phyloP scores from a whole-genome alignment of 37 sponge, comb jelly and placozoan genomes.

The Aphrocallistes beatrix region DNA sequence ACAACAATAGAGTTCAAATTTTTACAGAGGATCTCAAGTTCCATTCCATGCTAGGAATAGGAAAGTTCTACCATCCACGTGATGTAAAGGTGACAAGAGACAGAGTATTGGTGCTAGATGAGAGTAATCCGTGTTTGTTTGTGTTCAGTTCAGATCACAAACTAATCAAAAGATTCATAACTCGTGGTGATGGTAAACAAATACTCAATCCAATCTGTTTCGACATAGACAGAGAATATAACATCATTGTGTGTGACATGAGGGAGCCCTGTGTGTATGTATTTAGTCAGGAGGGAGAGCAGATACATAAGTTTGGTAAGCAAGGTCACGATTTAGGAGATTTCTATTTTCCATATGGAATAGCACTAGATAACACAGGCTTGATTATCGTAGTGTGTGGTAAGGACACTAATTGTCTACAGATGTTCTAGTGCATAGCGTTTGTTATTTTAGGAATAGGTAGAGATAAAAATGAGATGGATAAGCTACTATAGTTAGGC shows the following conservation, averaged over 20 bases:
- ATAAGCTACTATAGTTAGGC: no score
- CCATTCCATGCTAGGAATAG: slow-evolving; percentile 19
- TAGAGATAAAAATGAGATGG: no score
- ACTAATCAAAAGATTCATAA: not conserved
- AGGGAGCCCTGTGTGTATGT: not conserved
- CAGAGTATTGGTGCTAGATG: slow-evolving; percentile 16
- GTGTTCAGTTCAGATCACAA: slow-evolving; percentile 7
- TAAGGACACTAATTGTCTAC: not conserved
- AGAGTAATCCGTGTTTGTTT: slow-evolving; percentile 9
- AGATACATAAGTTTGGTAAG: slow-evolving; percentile 7
- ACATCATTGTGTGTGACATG: slow-evolving; percentile 9
- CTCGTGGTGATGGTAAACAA: not conserved
- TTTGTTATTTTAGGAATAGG: no score
- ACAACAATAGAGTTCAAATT: slow-evolving; percentile 1
- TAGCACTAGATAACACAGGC: slow-evolving; percentile 6
- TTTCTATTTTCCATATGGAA: not conserved
- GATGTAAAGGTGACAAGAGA: not conserved
- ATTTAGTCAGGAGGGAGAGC: slow-evolving; percentile 16
- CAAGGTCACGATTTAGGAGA: not conserved
- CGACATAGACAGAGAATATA: slow-evolving; percentile 16
- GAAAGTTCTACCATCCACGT: not conserved
- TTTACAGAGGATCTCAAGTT: slow-evolving; percentile 9
- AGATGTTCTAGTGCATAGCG: not conserved
- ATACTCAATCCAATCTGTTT: not conserved
- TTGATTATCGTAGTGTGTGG: not conserved